Conservation (phyloP, 64 coral and sea anemone species). For the Porites lutea region DNA sequence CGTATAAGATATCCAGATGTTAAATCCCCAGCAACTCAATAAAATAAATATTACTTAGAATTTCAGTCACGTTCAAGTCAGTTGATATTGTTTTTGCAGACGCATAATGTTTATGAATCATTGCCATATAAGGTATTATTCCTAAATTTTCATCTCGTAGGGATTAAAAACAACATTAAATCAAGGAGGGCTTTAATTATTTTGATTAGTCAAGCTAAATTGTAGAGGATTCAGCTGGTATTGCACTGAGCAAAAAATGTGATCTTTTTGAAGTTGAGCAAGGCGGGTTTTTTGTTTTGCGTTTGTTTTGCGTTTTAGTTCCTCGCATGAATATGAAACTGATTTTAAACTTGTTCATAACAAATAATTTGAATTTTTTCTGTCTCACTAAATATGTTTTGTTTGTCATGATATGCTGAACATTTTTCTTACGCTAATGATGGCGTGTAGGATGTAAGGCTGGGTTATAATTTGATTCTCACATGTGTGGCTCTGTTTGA, state of each 20-base stretch:
- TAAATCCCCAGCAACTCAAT: background rate
- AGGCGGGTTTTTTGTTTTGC: too few relatives aligned
- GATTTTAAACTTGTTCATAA: background rate
- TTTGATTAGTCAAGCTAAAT: background rate
- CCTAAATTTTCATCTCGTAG: background rate
- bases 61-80: background rate
- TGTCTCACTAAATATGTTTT: too few relatives aligned
- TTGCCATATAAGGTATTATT: slow-evolving; percentile 4
- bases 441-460: too few relatives aligned
- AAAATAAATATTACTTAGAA: background rate
- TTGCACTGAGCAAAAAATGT: too few relatives aligned
- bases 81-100: background rate
- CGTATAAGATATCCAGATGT: background rate
- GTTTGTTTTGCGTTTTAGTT: too few relatives aligned
- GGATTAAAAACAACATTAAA: background rate
- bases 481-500: too few relatives aligned
- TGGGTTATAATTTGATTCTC: too few relatives aligned
- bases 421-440: too few relatives aligned
- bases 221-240: background rate
- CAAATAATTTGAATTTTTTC: too few relatives aligned
- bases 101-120: background rate
- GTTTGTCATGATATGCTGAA: too few relatives aligned
- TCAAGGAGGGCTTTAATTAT: background rate
- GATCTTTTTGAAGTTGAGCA: too few relatives aligned
- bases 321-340: background rate